These are phyloP conservation scores for Spilosoma lubricipeda DNA, from an alignment of 2,888 invertebrate species.

Conservation along the genomic window DNA sequence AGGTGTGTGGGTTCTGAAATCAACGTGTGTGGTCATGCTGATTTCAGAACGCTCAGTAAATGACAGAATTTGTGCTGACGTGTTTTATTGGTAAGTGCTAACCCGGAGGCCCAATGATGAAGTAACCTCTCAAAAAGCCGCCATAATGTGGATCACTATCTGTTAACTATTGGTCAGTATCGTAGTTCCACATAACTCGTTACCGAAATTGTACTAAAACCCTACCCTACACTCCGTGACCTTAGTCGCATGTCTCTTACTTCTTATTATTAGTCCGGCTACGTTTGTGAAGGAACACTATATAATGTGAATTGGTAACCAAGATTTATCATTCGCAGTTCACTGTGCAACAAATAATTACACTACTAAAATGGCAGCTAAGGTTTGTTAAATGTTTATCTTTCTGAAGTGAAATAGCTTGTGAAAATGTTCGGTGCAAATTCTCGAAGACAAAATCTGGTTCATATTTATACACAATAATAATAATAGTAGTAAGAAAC, in stretches of 20 bases:
- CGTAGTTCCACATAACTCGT: constrained; percentile 74
- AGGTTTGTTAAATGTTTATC: constrained; percentile 38
- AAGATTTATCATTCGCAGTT: constrained; percentile 81
- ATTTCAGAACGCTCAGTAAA: no score
- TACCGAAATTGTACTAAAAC: constrained; percentile 75
- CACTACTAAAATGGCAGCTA: constrained; percentile 82
- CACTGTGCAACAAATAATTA: constrained; percentile 77
- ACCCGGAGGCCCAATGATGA: no score
- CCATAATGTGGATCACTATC: no score
- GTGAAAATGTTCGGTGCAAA: no score
- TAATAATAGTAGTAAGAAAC: no score
- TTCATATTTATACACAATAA: no score
- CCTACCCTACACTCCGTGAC: constrained; percentile 69
- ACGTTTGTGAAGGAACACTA: constrained; percentile 69
- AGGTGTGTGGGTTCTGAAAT: no score
- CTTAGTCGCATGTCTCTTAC: constrained; percentile 78
- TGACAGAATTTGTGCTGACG: no score
- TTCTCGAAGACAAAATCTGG: no score
- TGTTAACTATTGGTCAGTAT: constrained; percentile 37
- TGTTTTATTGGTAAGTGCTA: no score
- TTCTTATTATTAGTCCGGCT: constrained; percentile 80
- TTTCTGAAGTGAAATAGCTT: constrained; percentile 13
- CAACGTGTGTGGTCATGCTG: no score
- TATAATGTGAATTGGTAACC: constrained; percentile 71
- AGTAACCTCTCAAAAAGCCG: no score